Conservation (phyloP, 2,797 vertebrate genomes). For the Benthosema pterotum region DNA sequence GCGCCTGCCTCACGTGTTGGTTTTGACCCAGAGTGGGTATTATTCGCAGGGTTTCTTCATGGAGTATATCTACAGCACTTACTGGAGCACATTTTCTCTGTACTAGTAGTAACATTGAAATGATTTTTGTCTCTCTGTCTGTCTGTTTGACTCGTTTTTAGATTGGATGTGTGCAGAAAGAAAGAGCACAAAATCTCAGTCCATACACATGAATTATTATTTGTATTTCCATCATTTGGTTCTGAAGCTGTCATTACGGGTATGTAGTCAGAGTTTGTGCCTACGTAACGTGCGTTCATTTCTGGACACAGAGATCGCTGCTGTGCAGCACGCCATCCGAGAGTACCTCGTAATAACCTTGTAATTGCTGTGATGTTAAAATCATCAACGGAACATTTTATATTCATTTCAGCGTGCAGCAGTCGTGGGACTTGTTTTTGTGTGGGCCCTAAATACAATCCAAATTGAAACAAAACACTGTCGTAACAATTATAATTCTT, state of each 20-base stretch:
- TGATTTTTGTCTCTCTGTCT: conserved; percentile 57
- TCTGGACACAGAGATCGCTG: conserved; percentile 10
- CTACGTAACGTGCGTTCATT: conserved; percentile 1
- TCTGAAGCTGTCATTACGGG: conserved; percentile 33
- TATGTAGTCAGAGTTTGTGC: conserved; percentile 5
- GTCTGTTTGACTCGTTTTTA: conserved; percentile 38
- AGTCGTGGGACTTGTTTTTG: conserved; percentile 10
- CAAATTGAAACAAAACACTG: too few species aligned
- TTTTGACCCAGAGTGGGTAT: conserved; percentile 63
- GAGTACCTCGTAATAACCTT: conserved; percentile 5
- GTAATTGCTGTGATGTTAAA: conserved; percentile 25
- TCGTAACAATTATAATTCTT: too few species aligned
- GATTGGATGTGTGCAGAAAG: too few species aligned
- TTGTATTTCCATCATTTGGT: conserved; percentile 46
- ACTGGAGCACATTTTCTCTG: conserved; percentile 48
- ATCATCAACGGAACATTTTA: conserved; percentile 1
- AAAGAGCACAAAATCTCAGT: too few species aligned
- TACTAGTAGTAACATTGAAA: conserved; percentile 63
- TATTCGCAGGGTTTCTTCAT: conserved; percentile 41
- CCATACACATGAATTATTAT: too few species aligned
- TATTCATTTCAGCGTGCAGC: neutral
- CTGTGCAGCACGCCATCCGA: neutral
- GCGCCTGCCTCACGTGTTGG: conserved; percentile 61
- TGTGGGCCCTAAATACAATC: neutral
- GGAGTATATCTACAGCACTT: conserved; percentile 42